Evolutionary conservation across 2,797 vertebrate genomes (phyloP), one percentile per base, ranked within the genome.

Genomic region (Pterois miles): DNA sequence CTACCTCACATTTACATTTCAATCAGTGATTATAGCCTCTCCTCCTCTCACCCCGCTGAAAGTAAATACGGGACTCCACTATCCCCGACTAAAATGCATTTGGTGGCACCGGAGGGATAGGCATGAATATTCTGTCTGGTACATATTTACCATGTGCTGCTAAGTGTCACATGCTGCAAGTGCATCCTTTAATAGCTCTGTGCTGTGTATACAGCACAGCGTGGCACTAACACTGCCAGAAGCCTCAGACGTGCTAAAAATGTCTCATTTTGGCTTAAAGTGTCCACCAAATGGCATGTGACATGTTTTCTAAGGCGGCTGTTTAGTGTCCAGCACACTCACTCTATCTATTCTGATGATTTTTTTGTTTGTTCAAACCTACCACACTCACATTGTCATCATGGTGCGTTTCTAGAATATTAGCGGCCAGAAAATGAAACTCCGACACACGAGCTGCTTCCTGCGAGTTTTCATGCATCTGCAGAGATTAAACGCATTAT

Each of bases 1-100:
- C 82, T 84, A 71, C 88, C 87, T 88, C 88, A 88, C 89, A 93
- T 94, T 93, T 93, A 89, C 91, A 93, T 95, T 91, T 94, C 90
- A 92, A 91, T 94, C 90, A 93, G 88, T 89, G 82, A 91, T 92
- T 86, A 92, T 78, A 86, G 89, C 82, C 82, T 91, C 82, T 90
- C 85, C 83, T 88, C 68, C 78, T 89, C 91, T 91, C 84, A 82
- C 66, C 85, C 78, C 5, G 63, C 78, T 81, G 87, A 85, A 89
- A 90, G 90, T 91, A 92, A 92, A 92, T 89, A 88, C 59, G 20
- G 69, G 71, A 89, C 83, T 89, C 76, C 74, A 68, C 86, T 84
- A 82, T 90, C 86, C 90, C 38, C 2, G 78, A 71, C 86, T 73
- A 65, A 92, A 89, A 90, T 83, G 72, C 79, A 70, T 90, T 89